Conservation (phyloP, 2,113 vertebrate genomes). For the Pseudorhombus dupliciocellatus region DNA sequence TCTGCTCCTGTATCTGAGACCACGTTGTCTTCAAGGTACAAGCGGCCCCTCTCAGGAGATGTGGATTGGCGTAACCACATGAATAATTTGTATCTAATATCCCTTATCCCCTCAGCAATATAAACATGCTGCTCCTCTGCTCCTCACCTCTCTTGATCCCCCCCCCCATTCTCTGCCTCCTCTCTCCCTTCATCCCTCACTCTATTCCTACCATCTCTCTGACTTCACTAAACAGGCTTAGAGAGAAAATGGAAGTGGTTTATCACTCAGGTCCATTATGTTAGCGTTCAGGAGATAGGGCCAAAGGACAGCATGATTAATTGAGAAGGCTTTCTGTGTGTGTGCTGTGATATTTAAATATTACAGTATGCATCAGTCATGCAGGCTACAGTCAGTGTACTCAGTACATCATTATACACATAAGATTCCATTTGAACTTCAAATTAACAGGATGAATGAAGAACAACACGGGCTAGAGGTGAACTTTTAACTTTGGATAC, state of each 20-base stretch:
- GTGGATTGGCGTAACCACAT: slow-evolving; percentile 55
- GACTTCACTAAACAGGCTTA: slow-evolving; percentile 46
- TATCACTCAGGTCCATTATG: slow-evolving; percentile 60
- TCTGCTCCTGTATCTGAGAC: slow-evolving; percentile 15
- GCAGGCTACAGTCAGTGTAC: background rate
- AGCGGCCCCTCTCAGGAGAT: slow-evolving; percentile 51
- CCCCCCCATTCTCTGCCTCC: slow-evolving; percentile 12
- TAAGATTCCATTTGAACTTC: background rate
- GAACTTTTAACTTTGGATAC: background rate
- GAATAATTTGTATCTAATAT: slow-evolving; percentile 78
- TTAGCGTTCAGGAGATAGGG: slow-evolving; percentile 50
- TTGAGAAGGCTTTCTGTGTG: slow-evolving; percentile 47
- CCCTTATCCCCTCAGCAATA: slow-evolving; percentile 59
- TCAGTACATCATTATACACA: background rate
- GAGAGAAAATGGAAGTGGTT: slow-evolving; percentile 57
- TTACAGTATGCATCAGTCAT: slow-evolving; percentile 18
- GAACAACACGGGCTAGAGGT: background rate
- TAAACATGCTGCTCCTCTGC: slow-evolving; percentile 60
- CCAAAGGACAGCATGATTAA: slow-evolving; percentile 56
- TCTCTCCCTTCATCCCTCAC: slow-evolving; percentile 21
- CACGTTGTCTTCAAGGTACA: slow-evolving; percentile 57
- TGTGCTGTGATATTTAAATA: slow-evolving; percentile 38
- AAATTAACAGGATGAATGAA: background rate
- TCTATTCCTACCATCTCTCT: slow-evolving; percentile 23
- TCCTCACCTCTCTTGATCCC: slow-evolving; percentile 48